Percentiles rank a stretch among this genome's conserved stretches.
phyloP scores from a whole-genome alignment of 2,113 vertebrate species.

The Gavialis gangeticus region DNA sequence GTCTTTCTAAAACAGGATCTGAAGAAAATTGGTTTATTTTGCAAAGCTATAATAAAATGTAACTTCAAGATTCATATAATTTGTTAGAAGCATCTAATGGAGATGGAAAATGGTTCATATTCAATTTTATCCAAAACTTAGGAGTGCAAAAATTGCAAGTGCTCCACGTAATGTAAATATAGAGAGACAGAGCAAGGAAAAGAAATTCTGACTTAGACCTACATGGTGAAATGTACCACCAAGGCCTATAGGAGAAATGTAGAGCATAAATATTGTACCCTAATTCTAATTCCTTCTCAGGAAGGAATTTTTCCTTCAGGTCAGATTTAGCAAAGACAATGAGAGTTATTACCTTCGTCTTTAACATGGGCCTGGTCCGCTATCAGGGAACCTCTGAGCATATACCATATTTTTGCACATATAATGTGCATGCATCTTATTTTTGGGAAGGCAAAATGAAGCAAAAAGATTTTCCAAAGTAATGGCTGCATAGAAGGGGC shows the following conservation, averaged over 20 bases:
- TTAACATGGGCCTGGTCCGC: too few relatives aligned
- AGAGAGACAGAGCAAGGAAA: background rate
- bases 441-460: too few relatives aligned
- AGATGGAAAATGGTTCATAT: background rate
- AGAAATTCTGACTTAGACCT: background rate
- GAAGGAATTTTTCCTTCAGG: too few relatives aligned
- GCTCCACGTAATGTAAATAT: background rate
- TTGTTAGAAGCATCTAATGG: background rate
- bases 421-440: too few relatives aligned
- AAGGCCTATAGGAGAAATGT: background rate
- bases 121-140: background rate
- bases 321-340: too few relatives aligned
- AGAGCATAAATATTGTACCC: too few relatives aligned
- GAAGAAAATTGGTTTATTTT: background rate
- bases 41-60: background rate
- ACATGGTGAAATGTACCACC: background rate
- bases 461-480: too few relatives aligned
- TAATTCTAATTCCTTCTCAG: too few relatives aligned
- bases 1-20: background rate
- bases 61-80: background rate
- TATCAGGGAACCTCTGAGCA: too few relatives aligned
- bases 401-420: too few relatives aligned
- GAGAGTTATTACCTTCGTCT: too few relatives aligned
- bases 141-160: background rate
- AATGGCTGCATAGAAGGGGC: too few relatives aligned